Base-by-base conservation (phyloP, 2,888 invertebrate species). In the Acleris laterana region DNA sequence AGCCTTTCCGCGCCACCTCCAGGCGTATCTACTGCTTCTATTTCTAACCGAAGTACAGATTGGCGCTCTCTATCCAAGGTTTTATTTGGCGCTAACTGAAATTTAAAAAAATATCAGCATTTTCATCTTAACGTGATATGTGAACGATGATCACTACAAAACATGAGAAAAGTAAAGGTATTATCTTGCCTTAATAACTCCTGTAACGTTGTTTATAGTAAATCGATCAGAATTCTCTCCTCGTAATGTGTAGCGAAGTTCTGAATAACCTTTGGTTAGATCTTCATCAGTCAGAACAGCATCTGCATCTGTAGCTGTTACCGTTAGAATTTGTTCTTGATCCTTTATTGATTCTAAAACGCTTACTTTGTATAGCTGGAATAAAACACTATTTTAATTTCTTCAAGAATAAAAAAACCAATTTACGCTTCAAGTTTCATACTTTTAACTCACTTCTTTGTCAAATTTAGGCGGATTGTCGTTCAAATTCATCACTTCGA, bases 211-310 rank as follows among this genome's bases (percentile, higher is more conserved):
- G 78, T 97, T 94, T 44, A 97, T 96, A 6, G 93, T 94, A 74
- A 98, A 97, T 5, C 96, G 85, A 70, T 95, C 94, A 0, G 96
- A 95, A 76, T 95, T 95, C 76, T 96, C 96, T 28, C 96, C 96
- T 51, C 95, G 94, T 28, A 98, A 79, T 0, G 95, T 93, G 76
- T 97, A 98, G 49, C 94, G 84, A 3, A 98, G 93, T 62, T 95
- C 94, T 0, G 96, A 96, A 77, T 94, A 96, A 0, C 96, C 96
- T 61, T 93, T 89, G 0, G 83, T 81, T 72, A 91, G 90, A 70
- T 95, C 95, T 42, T 89, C 86, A 9, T 93, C 93, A 0, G 94
- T 95, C 2, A 94, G 72, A 0, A 95, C 93, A 5, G 94, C 94
- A 77, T 96, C 96, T 67, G 93, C 92, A 76, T 98, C 98, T 1